A percentile compares a stretch with the other conserved stretches of the same genome.
Evolutionary conservation across 2,888 invertebrate genomes (phyloP).

Genomic region (Myopa tessellatipennis): DNA sequence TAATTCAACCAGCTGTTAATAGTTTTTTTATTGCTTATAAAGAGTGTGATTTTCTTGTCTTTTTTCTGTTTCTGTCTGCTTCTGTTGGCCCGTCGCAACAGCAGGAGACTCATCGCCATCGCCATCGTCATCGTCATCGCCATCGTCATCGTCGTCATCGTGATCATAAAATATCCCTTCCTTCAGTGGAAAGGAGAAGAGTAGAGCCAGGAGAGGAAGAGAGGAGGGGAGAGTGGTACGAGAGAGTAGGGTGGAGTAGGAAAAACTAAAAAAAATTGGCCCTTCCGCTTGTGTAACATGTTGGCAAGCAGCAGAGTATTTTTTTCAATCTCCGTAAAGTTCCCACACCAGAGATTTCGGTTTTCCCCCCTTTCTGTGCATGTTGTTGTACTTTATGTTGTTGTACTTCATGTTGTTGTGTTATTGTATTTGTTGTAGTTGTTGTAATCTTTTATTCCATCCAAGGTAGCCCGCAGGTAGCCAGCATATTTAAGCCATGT

Average conservation of each 20-base stretch:
- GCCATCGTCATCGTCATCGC: neutral
- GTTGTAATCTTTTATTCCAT: neutral
- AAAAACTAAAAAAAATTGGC: neutral
- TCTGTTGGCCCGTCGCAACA: neutral
- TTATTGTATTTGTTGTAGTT: neutral
- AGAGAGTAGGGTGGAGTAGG: neutral
- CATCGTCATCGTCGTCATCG: neutral
- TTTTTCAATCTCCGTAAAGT: neutral
- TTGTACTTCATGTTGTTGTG: neutral
- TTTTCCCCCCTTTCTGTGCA: neutral
- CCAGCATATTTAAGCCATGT: neutral
- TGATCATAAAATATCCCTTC: neutral
- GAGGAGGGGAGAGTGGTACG: neutral
- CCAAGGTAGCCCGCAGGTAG: neutral
- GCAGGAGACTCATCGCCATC: neutral
- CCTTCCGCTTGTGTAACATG: neutral
- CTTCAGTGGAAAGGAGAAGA: neutral
- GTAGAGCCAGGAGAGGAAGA: neutral
- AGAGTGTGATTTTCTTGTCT: neutral
- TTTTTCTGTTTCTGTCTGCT: neutral
- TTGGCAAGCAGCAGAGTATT: neutral
- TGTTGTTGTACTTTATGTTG: too few species aligned
- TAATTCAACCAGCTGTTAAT: constrained; percentile 21
- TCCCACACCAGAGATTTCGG: neutral
- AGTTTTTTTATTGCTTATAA: neutral